A percentile compares a stretch with the other conserved stretches of the same genome.
Conservation (phyloP, 2,797 vertebrate genomes). For the Argentina silus region DNA sequence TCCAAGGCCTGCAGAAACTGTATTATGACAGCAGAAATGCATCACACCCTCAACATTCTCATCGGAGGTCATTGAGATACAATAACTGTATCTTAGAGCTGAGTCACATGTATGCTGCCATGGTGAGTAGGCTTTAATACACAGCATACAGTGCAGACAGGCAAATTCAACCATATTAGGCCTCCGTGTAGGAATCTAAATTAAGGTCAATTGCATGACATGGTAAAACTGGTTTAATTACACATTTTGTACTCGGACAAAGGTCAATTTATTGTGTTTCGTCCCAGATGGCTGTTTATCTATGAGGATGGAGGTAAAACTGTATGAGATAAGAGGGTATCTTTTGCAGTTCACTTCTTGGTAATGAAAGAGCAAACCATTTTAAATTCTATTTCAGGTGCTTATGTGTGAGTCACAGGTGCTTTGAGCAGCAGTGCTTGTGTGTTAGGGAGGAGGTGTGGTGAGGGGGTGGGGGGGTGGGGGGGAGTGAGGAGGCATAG, state of each 20-base stretch:
- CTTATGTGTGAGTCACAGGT: slow-evolving; percentile 33
- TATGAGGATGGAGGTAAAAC: background rate
- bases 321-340: slow-evolving; percentile 20
- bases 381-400: slow-evolving; percentile 52
- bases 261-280: background rate
- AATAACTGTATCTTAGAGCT: background rate
- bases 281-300: background rate
- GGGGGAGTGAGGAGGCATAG: slow-evolving; percentile 39
- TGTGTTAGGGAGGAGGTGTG: slow-evolving; percentile 26
- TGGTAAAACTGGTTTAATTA: background rate
- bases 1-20: slow-evolving; percentile 26
- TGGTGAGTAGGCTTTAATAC: background rate
- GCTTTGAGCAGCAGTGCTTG: slow-evolving; percentile 28
- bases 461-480: slow-evolving; percentile 10
- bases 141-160: background rate
- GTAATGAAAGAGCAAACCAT: slow-evolving; percentile 41
- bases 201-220: too few relatives aligned
- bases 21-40: slow-evolving; percentile 29
- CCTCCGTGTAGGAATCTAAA: too few relatives aligned
- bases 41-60: slow-evolving; percentile 35
- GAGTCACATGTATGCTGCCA: too few relatives aligned
- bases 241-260: background rate
- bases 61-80: slow-evolving; percentile 3
- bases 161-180: too few relatives aligned
- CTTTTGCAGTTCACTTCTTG: slow-evolving; percentile 30